Conservation (phyloP, 2,113 vertebrate genomes). For the Oostethus manadensis region DNA sequence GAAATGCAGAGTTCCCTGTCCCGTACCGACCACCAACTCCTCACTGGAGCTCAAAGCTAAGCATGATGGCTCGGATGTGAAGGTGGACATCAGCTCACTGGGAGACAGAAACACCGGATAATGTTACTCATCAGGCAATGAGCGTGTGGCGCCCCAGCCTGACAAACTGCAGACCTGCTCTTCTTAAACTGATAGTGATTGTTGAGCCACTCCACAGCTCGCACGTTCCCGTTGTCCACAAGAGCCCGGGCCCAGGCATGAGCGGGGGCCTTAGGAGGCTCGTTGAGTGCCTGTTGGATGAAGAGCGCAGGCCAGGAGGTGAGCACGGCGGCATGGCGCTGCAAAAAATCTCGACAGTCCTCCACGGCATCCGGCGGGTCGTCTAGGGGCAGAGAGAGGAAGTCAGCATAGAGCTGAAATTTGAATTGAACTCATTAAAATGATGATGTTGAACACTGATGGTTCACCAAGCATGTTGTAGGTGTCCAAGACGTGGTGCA, state of each 20-base stretch:
- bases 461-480: constrained; percentile 71
- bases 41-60: constrained; percentile 65
- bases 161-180: constrained; percentile 37
- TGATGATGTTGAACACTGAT: too few species aligned
- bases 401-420: not conserved
- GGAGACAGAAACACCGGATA: constrained; percentile 1
- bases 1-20: constrained; percentile 73
- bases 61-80: constrained; percentile 68
- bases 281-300: constrained; percentile 79
- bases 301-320: constrained; percentile 75
- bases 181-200: constrained; percentile 41
- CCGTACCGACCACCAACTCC: constrained; percentile 74
- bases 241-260: constrained; percentile 69
- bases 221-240: constrained; percentile 33
- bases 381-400: not conserved
- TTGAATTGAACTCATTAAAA: not conserved
- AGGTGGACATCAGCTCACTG: constrained; percentile 67
- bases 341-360: constrained; percentile 71
- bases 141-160: not conserved
- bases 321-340: constrained; percentile 65
- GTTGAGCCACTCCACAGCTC: constrained; percentile 70
- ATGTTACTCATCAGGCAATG: not conserved
- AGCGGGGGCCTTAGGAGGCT: constrained; percentile 56
- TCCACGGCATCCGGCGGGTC: constrained; percentile 7
- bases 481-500: constrained; percentile 71